Evolutionary conservation across 2,888 invertebrate genomes (phyloP), one percentile per base, ranked within the genome.

Genomic region (Pseudococcus jackbeardsleyi): DNA sequence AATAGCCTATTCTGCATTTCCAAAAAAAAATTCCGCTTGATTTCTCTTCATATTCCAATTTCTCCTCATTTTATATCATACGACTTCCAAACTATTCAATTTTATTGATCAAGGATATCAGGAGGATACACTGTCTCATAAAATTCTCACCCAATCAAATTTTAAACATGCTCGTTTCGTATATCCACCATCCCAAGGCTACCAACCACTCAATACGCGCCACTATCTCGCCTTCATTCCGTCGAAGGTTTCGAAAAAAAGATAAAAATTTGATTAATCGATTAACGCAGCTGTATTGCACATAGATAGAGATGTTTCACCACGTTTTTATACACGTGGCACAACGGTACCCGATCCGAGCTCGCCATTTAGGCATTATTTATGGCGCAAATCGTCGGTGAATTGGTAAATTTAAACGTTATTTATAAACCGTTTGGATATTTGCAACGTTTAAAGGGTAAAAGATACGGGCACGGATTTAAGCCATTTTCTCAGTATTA

Each of bases 401-500:
- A 64, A 22, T 64, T 64, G 9, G 64, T 64, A 22, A 59, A 22
- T 64, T 64, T 64, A 64, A 64, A 64, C 64, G 22, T 64, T 42
- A 42, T 42, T 19, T 22, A 19, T 64, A 64, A 64, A 64, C 64
- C 64, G 22, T 64, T 64, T 22, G 11, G 64, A 64, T 64, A 64
- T 64, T 64, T 64, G 22, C 22, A 64, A 64, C 64, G 22, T 64
- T 64, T 64, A 64, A 64, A 42, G 42, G 19, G 6, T 64, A 12
- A 64, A 64, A 64, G 64, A 64, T 22, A 22, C 22, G 11, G 64
- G 8, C 8, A 2, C 11, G 22, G 64, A 64, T 19, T 64, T 64
- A 64, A 64, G 64, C 64, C 22, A 22, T 64, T 64, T 64, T 64
- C 64, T 64, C 64, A 64, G 64, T 64, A 64, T 59, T 64, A 64